These are phyloP conservation scores for Agrochola litura DNA, from an alignment of 2,888 invertebrate genomes.

Conservation along the genomic window DNA sequence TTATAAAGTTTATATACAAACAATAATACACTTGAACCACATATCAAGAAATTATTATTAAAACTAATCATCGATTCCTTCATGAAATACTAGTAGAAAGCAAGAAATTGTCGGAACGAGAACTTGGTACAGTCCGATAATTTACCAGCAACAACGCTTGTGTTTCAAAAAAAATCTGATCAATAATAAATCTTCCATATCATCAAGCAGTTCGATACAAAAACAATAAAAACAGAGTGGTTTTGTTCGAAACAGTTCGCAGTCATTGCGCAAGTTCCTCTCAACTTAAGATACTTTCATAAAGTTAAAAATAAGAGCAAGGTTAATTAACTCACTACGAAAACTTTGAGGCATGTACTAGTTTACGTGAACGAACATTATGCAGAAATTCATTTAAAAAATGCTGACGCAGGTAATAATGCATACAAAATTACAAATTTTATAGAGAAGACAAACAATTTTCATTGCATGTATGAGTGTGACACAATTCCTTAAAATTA, in stretches of 20 bases:
- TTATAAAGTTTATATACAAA: not conserved
- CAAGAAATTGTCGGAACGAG: not conserved
- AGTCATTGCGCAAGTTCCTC: slow-evolving; percentile 51
- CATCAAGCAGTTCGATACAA: slow-evolving; percentile 23
- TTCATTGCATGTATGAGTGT: not conserved
- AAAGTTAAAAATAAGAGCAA: slow-evolving; percentile 66
- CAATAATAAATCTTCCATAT: not conserved
- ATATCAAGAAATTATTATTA: not conserved
- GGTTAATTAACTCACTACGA: slow-evolving; percentile 53
- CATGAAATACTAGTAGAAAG: not conserved
- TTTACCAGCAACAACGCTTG: not conserved
- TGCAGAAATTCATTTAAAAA: not conserved
- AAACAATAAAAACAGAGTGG: slow-evolving; percentile 44
- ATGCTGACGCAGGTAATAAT: not conserved
- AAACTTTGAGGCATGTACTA: slow-evolving; percentile 25
- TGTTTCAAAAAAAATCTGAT: not conserved
- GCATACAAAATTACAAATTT: not conserved
- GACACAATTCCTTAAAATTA: not conserved
- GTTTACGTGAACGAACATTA: slow-evolving; percentile 2
- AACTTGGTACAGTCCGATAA: not conserved
- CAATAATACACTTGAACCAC: not conserved
- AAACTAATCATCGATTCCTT: not conserved
- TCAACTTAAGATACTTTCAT: slow-evolving; percentile 59
- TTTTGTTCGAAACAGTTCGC: slow-evolving; percentile 33
- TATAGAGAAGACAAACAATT: not conserved